Base-by-base conservation (phyloP, 2,113 vertebrate species). In the Osmerus eperlanus region DNA sequence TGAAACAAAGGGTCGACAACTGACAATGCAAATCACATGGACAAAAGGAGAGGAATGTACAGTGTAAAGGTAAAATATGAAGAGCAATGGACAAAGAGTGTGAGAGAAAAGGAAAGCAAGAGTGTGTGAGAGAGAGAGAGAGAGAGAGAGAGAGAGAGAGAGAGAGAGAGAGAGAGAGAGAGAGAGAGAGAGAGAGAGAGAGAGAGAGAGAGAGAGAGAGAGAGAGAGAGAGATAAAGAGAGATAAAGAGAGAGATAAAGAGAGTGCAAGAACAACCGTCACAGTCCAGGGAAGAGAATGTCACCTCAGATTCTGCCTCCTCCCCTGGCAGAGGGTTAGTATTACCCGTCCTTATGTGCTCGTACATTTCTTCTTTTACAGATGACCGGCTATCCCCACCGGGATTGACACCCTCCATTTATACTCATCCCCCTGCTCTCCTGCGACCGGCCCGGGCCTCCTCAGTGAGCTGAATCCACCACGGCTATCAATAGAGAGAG, bases 361-460 rank as follows among this genome's bases (percentile, higher is more conserved):
- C 90, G 85, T 92, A 90, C 82, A 91, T 92, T 90, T 92, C 91
- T 86, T 67, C 78, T 88, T 88, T 86, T 90, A 88, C 89, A 89
- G 88, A 86, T 89, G 87, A 91, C 90, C 89, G 82, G 78, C 81
- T 86, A 79, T 85, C 84, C 89, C 84, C 84, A 90, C 84, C 87
- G 80, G 81, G 85, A 91, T 81, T 90, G 90, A 91, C 91, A 92
- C 86, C 89, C 85, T 84, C 90, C 87, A 93, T 92, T 91, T 90
- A 91, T 92, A 91, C 88, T 93, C 87, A 92, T 92, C 76, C 81
- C 23, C 28, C 0, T 28, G 28, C 61, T 51, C 19, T 18, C 32
- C 84, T 81, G 74, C 79, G 79, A 87, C 75, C 69, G 8, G 78
- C 78, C 78, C 71, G 75, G 69, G 80, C 77, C 83, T 90, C 86